Percentiles rank a stretch among this genome's conserved stretches.
Conservation (phyloP, 2,888 invertebrate species). For the Rhagonycha fulva region DNA sequence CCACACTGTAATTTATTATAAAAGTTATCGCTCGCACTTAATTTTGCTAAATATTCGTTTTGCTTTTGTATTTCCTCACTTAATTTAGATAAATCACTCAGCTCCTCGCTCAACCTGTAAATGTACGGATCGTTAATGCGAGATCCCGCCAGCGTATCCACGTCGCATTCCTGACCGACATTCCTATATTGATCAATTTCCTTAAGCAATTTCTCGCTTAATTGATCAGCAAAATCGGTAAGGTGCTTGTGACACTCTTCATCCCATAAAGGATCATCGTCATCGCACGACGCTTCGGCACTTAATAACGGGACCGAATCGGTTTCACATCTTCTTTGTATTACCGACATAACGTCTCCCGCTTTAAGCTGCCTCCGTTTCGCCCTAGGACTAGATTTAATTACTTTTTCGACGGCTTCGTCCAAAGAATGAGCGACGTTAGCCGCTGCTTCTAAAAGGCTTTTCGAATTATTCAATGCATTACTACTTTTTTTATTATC, state of each 20-base stretch:
- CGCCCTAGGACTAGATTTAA: constrained; percentile 64
- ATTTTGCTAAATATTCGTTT: constrained; percentile 61
- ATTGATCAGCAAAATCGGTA: constrained; percentile 78
- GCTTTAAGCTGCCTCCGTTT: constrained; percentile 60
- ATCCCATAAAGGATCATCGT: constrained; percentile 56
- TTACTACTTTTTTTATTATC: constrained; percentile 1
- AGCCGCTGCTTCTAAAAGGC: constrained; percentile 67
- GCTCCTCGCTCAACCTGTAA: constrained; percentile 63
- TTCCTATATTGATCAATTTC: constrained; percentile 70
- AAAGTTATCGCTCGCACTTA: constrained; percentile 57
- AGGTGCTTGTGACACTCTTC: constrained; percentile 72
- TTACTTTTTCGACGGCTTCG: constrained; percentile 70
- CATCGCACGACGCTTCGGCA: constrained; percentile 22
- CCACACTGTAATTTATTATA: constrained; percentile 46
- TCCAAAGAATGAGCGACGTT: constrained; percentile 69
- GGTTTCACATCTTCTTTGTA: constrained; percentile 37
- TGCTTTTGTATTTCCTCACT: constrained; percentile 64
- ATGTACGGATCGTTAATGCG: constrained; percentile 66
- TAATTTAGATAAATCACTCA: constrained; percentile 62
- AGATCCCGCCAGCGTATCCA: constrained; percentile 50
- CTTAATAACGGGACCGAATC: constrained; percentile 45
- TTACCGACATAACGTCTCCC: constrained; percentile 54
- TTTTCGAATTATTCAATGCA: constrained; percentile 50
- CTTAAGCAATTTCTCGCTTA: constrained; percentile 79
- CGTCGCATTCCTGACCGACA: constrained; percentile 56